These are phyloP conservation scores for Sterna hirundo DNA, from an alignment of 2,113 vertebrate genomes.

Conservation along the genomic window DNA sequence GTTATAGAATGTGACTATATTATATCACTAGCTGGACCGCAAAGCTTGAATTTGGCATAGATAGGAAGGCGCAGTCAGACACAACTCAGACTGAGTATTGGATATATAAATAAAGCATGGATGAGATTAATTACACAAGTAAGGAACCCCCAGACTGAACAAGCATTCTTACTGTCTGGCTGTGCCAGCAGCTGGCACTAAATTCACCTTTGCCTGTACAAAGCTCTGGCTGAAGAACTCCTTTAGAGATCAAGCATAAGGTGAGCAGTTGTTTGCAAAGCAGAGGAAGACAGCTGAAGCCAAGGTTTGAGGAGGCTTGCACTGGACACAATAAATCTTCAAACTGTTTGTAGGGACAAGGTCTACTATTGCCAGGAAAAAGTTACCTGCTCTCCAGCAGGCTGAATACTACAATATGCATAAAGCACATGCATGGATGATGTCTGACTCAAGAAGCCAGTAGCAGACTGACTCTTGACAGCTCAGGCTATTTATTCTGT, in stretches of 20 bases:
- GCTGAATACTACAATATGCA: rapidly evolving
- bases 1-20: background rate
- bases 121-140: background rate
- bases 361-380: background rate
- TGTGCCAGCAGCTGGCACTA: background rate
- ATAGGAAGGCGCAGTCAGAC: background rate
- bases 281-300: background rate
- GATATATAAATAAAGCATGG: background rate
- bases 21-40: background rate
- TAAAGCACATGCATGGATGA: background rate
- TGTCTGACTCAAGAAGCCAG: background rate
- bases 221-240: background rate
- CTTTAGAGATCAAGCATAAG: background rate
- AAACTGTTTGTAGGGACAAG: background rate
- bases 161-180: background rate
- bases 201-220: background rate
- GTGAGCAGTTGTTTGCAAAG: background rate
- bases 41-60: background rate
- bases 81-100: background rate
- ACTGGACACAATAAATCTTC: background rate
- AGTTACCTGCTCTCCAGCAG: background rate
- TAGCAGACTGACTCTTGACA: rapidly evolving
- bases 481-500: background rate
- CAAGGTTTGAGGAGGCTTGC: background rate
- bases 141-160: background rate